These are phyloP conservation scores for Otolemur garnettii DNA, from an alignment of 2,113 vertebrate genomes.

Conservation along the genomic window DNA sequence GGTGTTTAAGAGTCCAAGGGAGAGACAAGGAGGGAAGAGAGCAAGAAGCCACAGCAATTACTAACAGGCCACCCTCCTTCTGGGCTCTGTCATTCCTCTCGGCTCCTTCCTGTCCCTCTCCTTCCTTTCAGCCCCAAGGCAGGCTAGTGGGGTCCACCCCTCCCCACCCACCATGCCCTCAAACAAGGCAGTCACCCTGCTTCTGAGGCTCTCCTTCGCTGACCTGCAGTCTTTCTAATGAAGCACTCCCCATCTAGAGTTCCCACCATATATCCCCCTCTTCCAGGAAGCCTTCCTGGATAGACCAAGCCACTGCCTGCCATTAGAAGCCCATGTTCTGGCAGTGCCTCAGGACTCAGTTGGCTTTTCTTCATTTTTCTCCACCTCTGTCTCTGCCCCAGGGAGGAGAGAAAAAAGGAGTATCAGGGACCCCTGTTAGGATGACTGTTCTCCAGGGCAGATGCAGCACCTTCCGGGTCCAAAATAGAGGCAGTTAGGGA, in stretches of 20 bases:
- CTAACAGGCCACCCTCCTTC: neutral
- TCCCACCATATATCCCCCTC: neutral
- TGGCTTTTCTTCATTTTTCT: neutral
- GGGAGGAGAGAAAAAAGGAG: neutral
- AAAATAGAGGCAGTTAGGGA: neutral
- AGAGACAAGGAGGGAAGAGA: neutral
- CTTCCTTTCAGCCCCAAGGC: neutral
- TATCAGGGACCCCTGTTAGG: neutral
- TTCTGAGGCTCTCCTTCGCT: neutral
- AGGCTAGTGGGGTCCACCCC: neutral
- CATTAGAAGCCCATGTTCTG: neutral
- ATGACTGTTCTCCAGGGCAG: neutral
- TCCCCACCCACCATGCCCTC: neutral
- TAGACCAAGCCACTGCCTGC: neutral
- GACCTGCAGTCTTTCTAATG: neutral
- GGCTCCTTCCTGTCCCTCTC: too few relatives aligned
- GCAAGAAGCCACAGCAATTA: neutral
- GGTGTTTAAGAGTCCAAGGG: neutral
- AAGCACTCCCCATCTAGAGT: neutral
- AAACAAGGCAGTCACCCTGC: neutral
- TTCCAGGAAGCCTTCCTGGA: constrained; percentile 17
- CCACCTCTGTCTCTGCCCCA: neutral
- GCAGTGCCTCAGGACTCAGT: neutral
- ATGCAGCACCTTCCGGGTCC: neutral
- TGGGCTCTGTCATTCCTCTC: neutral